Conservation (phyloP, 2,888 invertebrate species). For the Terebella lapidaria region DNA sequence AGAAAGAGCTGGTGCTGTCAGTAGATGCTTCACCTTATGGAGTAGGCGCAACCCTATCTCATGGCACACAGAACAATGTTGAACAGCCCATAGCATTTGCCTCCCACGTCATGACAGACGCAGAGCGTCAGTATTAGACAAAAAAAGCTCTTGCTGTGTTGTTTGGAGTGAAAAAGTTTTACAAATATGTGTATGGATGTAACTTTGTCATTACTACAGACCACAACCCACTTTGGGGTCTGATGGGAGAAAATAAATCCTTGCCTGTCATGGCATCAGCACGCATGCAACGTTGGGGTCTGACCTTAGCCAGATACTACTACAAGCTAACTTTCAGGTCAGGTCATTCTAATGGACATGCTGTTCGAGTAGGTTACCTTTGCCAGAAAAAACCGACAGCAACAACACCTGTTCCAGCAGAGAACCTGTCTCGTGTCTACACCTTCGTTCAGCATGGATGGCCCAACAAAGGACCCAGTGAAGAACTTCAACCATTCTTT, state of each 20-base stretch:
- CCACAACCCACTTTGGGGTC: slow-evolving; percentile 17
- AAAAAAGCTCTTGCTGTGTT: slow-evolving; percentile 27
- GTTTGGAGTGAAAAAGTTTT: slow-evolving; percentile 26
- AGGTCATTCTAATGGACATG: neutral
- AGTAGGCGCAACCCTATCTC: slow-evolving; percentile 37
- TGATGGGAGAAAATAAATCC: slow-evolving; percentile 13
- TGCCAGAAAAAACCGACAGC: neutral
- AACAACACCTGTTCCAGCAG: neutral
- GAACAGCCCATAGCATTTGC: slow-evolving; percentile 24
- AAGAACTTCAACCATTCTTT: neutral
- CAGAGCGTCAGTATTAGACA: slow-evolving; percentile 29
- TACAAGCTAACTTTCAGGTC: neutral
- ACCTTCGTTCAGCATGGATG: neutral
- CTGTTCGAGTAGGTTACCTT: slow-evolving; percentile 1
- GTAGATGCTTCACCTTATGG: slow-evolving; percentile 49
- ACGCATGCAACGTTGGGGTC: slow-evolving; percentile 39
- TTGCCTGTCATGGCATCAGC: slow-evolving; percentile 37
- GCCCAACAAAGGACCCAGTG: neutral
- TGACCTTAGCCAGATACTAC: neutral
- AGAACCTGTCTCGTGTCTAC: neutral
- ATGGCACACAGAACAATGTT: slow-evolving; percentile 18
- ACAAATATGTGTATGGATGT: slow-evolving; percentile 26
- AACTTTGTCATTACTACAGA: slow-evolving; percentile 20
- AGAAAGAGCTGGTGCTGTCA: slow-evolving; percentile 33
- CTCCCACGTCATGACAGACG: slow-evolving; percentile 21